Evolutionary conservation across 2,113 vertebrate genomes (phyloP), one percentile per base, ranked within the genome.

Genomic region (Octodon degus): DNA sequence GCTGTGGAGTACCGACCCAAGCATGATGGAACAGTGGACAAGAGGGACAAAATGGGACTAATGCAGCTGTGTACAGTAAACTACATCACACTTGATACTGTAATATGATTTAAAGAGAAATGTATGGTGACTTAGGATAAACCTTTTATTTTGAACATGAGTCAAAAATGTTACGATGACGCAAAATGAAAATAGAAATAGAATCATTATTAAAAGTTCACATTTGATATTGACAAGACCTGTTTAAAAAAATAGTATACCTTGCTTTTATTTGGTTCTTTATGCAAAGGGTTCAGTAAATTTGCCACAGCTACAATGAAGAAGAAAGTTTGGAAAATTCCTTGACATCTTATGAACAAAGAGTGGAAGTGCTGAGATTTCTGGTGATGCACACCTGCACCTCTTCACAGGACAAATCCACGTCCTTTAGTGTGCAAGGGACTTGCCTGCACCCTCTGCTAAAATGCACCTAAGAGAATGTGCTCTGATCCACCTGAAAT

Each of bases 231-330:
- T 67, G 43, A 3, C 65, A 50, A 90, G 60, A 86, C 40, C 50
- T 89, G n/a, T n/a, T 55, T 55, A 87, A 93, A 62, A 60, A 72
- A 86, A 53, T 79, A 16, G 5, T 58, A 79, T 12, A 79, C 67
- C 58, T 83, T 47, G 62, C 37, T 95, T 95, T 74, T 74, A 53
- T 89, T 97, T 81, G 91, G 87, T 90, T 97, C 79, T 94, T 72
- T 87, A 68, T 82, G 80, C 47, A 80, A 96, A 90, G 70, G 22
- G 60, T 43, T 85, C 34, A 50, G 43, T 83, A 47, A 95, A 91
- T 63, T 14, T 92, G 62, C 55, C 55, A 74, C 58, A 80, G 72
- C 27, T 27, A 85, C 37, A 43, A 55, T 12, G 67, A 84, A 47
- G 72, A 40, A 72, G 11, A 22, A 25, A 11, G n/a, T 19, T 25